These are phyloP conservation scores for Pollenia angustigena DNA, from an alignment of 2,888 invertebrate species.

Conservation along the genomic window DNA sequence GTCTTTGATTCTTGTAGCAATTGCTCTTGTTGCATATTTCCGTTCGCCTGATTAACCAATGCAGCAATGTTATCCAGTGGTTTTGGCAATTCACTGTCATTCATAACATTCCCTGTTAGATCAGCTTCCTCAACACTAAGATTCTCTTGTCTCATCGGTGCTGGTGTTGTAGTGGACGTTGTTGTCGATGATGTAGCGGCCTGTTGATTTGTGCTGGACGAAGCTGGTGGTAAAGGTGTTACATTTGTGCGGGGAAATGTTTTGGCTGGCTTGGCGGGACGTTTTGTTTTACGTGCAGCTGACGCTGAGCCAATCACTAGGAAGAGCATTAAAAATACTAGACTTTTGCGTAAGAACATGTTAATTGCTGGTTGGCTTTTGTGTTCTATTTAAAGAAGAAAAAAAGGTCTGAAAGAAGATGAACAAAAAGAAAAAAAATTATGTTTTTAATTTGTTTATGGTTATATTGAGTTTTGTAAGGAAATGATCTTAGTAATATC, in stretches of 20 bases:
- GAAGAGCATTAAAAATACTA: slow-evolving; percentile 80
- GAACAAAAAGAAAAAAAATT: neutral
- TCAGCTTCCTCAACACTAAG: slow-evolving; percentile 75
- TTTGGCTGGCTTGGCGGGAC: slow-evolving; percentile 83
- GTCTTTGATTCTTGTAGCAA: slow-evolving; percentile 80
- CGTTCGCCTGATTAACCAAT: slow-evolving; percentile 69
- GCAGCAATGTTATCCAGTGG: slow-evolving; percentile 75
- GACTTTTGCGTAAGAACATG: slow-evolving; percentile 82
- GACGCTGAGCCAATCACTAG: slow-evolving; percentile 81
- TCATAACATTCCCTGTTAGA: slow-evolving; percentile 73
- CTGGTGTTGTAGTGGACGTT: slow-evolving; percentile 64
- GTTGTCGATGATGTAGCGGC: slow-evolving; percentile 63
- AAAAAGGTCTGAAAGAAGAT: slow-evolving; percentile 41
- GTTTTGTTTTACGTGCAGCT: slow-evolving; percentile 82
- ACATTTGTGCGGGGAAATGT: slow-evolving; percentile 83
- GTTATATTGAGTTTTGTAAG: slow-evolving; percentile 1
- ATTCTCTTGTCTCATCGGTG: slow-evolving; percentile 65
- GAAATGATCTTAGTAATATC: neutral
- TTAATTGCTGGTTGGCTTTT: slow-evolving; percentile 56
- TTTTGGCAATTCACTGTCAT: slow-evolving; percentile 81
- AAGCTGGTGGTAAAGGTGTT: slow-evolving; percentile 79
- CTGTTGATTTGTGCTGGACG: slow-evolving; percentile 54
- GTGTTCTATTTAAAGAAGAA: slow-evolving; percentile 24
- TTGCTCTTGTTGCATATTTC: slow-evolving; percentile 67
- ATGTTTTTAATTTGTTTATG: slow-evolving; percentile 18